Conservation (phyloP, 23 tunicate genomes). For the Halocynthia aurantium region DNA sequence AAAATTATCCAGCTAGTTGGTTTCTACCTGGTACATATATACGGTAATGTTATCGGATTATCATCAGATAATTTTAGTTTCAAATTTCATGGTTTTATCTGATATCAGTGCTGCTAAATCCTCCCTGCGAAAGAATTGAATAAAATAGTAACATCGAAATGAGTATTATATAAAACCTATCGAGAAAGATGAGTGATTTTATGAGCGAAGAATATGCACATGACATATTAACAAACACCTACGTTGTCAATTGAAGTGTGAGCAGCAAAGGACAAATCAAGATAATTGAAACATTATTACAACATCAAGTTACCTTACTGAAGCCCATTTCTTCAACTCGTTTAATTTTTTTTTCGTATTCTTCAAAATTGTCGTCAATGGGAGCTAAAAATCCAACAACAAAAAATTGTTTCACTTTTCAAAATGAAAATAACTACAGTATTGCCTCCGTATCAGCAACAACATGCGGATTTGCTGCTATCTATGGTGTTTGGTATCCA, state of each 20-base stretch:
- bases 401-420: neutral
- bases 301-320: slow-evolving; percentile 66
- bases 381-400: slow-evolving; percentile 20
- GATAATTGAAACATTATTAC: slow-evolving; percentile 11
- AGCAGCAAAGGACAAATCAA: neutral
- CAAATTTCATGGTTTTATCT: too few relatives aligned
- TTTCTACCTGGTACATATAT: neutral
- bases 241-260: neutral
- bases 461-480: neutral
- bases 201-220: too few relatives aligned
- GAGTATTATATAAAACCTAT: too few relatives aligned
- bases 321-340: slow-evolving; percentile 86
- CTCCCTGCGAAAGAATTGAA: too few relatives aligned
- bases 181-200: too few relatives aligned
- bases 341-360: slow-evolving; percentile 48
- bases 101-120: neutral
- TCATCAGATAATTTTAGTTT: too few relatives aligned
- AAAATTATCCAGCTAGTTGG: neutral
- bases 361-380: slow-evolving; percentile 45
- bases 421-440: neutral
- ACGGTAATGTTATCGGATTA: too few relatives aligned
- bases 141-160: too few relatives aligned
- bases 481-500: neutral
- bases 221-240: too few relatives aligned
- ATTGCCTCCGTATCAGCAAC: neutral